Evolutionary conservation across 2,888 invertebrate species (phyloP).

Genomic region (Ligdia adustata): DNA sequence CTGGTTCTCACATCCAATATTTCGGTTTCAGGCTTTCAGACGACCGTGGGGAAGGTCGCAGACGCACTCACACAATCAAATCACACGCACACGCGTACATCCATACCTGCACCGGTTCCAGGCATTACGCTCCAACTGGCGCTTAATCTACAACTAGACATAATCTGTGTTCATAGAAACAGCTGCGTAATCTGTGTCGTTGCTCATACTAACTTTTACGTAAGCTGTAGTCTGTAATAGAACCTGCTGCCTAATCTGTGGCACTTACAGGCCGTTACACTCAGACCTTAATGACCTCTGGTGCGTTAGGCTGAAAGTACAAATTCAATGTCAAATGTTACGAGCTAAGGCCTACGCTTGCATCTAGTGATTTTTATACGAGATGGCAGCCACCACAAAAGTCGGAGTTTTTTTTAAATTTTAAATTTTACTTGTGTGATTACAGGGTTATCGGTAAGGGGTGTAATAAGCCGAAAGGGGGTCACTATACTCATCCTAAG

Average conservation of each 20-base stretch:
- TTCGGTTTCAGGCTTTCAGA: constrained; percentile 49
- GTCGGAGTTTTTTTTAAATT: too few relatives aligned
- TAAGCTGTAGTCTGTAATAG: neutral
- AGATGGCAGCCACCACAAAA: too few relatives aligned
- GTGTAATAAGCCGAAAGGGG: neutral
- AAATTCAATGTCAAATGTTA: constrained; percentile 18
- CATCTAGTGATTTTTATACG: too few relatives aligned
- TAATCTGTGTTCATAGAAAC: too few relatives aligned
- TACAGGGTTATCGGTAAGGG: too few relatives aligned
- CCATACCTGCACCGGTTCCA: constrained; percentile 46
- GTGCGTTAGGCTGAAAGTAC: constrained; percentile 17
- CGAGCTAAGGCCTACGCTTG: neutral
- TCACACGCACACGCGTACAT: constrained; percentile 46
- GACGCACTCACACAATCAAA: constrained; percentile 54
- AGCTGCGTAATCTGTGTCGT: too few relatives aligned
- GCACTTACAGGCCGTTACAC: constrained; percentile 64
- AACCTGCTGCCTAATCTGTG: neutral
- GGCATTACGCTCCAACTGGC: too few relatives aligned
- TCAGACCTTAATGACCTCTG: constrained; percentile 33
- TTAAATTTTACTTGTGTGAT: too few relatives aligned
- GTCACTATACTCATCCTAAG: neutral
- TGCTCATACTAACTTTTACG: neutral
- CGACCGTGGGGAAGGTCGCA: constrained; percentile 80
- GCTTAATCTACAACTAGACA: too few relatives aligned
- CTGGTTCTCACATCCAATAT: constrained; percentile 11